A percentile compares a stretch with the other conserved stretches of the same genome.
phyloP scores from a whole-genome alignment of 2,113 vertebrate species.

The Lamprotornis superbus region DNA sequence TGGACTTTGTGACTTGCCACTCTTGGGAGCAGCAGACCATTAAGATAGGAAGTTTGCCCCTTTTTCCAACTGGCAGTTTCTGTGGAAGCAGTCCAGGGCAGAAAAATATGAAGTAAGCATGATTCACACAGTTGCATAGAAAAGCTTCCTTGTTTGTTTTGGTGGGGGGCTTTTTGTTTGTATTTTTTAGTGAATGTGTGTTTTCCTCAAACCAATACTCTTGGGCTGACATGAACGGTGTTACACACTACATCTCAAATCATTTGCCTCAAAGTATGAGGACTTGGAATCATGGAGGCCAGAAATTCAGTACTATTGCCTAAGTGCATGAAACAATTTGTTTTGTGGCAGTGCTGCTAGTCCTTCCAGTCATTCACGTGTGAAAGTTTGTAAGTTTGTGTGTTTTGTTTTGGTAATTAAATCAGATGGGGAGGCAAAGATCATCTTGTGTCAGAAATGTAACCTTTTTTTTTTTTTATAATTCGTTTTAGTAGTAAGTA shows the following conservation, averaged over 20 bases:
- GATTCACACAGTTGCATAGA: neutral
- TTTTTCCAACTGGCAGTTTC: neutral
- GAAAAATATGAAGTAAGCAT: neutral
- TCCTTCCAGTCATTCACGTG: accelerated
- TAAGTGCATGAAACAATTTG: neutral
- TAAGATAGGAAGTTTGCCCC: neutral
- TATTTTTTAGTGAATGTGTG: neutral
- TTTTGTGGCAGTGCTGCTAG: neutral
- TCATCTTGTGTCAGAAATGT: neutral
- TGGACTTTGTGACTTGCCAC: neutral
- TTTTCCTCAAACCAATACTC: neutral
- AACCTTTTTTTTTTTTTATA: neutral
- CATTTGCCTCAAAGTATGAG: neutral
- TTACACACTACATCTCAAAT: neutral
- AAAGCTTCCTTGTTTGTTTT: neutral
- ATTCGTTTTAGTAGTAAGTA: neutral
- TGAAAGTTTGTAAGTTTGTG: neutral
- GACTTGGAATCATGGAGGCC: accelerated
- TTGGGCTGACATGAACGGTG: accelerated
- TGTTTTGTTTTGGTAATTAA: neutral
- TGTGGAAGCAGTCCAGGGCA: neutral
- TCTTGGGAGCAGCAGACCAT: neutral
- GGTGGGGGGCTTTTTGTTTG: too few species aligned
- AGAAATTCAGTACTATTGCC: neutral
- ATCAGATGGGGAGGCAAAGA: neutral